Conservation (phyloP, 2,888 invertebrate genomes). For the Coenonympha arcania region DNA sequence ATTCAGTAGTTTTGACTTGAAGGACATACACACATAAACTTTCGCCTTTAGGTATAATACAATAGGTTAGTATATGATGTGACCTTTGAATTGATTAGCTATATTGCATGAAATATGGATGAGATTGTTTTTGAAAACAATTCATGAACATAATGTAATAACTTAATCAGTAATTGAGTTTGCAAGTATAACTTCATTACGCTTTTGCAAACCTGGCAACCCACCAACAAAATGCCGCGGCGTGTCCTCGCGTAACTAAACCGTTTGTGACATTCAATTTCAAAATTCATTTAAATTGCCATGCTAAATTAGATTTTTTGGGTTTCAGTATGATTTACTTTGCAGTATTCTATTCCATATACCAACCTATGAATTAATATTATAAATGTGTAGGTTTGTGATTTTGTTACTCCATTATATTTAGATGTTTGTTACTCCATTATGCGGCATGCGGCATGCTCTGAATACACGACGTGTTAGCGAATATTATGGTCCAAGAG, state of each 20-base stretch:
- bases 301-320: slow-evolving; percentile 1
- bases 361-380: no score
- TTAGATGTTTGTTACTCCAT: not conserved
- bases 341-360: no score
- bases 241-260: slow-evolving; percentile 26
- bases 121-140: not conserved
- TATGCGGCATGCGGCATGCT: no score
- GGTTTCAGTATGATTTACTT: no score
- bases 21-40: no score
- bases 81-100: no score
- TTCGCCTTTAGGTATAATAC: no score
- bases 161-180: slow-evolving; percentile 16
- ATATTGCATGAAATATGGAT: not conserved
- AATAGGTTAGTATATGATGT: no score
- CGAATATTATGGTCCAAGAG: no score
- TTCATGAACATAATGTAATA: not conserved
- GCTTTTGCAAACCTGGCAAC: slow-evolving; percentile 27
- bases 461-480: no score
- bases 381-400: not conserved
- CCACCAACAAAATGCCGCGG: slow-evolving; percentile 29
- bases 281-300: slow-evolving; percentile 24
- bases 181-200: slow-evolving; percentile 28
- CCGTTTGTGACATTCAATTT: slow-evolving; percentile 25
- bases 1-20: no score
- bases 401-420: not conserved